Percentiles rank a stretch among this genome's conserved stretches.
phyloP scores from a whole-genome alignment of 1,140 invertebrate species.

The Diplogasteroides magnus region DNA sequence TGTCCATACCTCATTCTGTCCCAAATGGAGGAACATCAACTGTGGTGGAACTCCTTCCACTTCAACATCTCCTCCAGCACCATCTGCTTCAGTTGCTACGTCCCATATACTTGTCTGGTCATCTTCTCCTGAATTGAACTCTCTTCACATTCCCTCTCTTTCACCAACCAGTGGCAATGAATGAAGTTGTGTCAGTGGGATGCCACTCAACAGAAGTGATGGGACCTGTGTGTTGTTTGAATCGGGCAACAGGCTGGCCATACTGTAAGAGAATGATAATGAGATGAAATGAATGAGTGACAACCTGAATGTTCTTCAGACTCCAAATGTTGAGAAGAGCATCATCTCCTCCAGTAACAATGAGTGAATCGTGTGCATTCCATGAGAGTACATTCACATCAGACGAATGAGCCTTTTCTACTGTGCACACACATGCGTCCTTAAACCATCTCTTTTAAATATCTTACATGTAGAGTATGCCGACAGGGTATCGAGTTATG shows the following conservation, averaged over 20 bases:
- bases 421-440: slow-evolving; percentile 86
- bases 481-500: background rate
- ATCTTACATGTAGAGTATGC: background rate
- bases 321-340: slow-evolving; percentile 91
- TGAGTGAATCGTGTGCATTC: slow-evolving; percentile 83
- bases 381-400: slow-evolving; percentile 97
- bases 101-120: slow-evolving; percentile 97
- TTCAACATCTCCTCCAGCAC: slow-evolving; percentile 23
- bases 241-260: slow-evolving; percentile 74
- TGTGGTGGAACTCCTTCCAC: slow-evolving; percentile 77
- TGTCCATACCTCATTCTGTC: slow-evolving; percentile 71
- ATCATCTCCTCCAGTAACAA: slow-evolving; percentile 91
- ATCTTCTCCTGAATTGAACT: slow-evolving; percentile 83
- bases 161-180: slow-evolving; percentile 71
- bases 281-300: slow-evolving; percentile 40
- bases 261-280: slow-evolving; percentile 41
- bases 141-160: too few relatives aligned
- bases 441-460: too few relatives aligned
- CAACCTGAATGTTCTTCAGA: slow-evolving; percentile 77
- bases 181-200: slow-evolving; percentile 80
- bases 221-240: slow-evolving; percentile 84
- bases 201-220: slow-evolving; percentile 96
- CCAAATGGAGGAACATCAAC: slow-evolving; percentile 94
- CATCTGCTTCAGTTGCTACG: slow-evolving; percentile 69
- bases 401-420: slow-evolving; percentile 74